These are phyloP conservation scores for Belgica antarctica DNA, from an alignment of 2,888 invertebrate species.

Conservation along the genomic window DNA sequence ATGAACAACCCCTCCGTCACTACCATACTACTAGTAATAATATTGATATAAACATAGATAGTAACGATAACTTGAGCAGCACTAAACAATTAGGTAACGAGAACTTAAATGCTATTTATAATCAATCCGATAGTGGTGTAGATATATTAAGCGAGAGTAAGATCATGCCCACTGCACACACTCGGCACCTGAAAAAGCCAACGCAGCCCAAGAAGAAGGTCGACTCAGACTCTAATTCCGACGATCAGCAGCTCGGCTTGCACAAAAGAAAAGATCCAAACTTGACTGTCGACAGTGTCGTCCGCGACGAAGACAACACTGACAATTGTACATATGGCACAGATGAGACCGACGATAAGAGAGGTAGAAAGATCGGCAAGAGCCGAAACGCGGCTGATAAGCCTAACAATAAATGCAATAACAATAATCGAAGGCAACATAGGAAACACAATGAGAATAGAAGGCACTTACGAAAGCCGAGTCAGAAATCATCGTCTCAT, in stretches of 20 bases:
- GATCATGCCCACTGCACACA: not conserved
- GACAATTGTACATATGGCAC: slow-evolving; percentile 13
- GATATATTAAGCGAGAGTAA: slow-evolving; percentile 21
- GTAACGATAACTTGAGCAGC: slow-evolving; percentile 1
- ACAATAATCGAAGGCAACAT: slow-evolving; percentile 31
- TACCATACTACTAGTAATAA: slow-evolving; percentile 30
- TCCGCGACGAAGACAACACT: not conserved
- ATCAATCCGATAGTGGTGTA: slow-evolving; percentile 31
- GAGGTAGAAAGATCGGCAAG: slow-evolving; percentile 22
- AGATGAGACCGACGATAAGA: slow-evolving; percentile 36
- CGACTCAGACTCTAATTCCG: not conserved
- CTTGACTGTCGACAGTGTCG: slow-evolving; percentile 6
- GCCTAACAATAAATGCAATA: slow-evolving; percentile 35
- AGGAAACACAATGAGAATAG: slow-evolving; percentile 2
- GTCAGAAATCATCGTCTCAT: slow-evolving; percentile 16
- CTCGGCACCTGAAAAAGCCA: not conserved
- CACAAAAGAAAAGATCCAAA: no score
- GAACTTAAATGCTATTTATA: slow-evolving; percentile 36
- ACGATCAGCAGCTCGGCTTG: not conserved
- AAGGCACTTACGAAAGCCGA: not conserved
- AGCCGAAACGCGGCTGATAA: slow-evolving; percentile 34
- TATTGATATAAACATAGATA: slow-evolving; percentile 16
- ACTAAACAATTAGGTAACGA: slow-evolving; percentile 39
- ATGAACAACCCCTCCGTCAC: slow-evolving; percentile 37
- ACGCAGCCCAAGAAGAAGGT: not conserved